Evolutionary conservation across 2,888 invertebrate species (phyloP), one percentile per base, ranked within the genome.

Genomic region (Peribatodes rhomboidaria): DNA sequence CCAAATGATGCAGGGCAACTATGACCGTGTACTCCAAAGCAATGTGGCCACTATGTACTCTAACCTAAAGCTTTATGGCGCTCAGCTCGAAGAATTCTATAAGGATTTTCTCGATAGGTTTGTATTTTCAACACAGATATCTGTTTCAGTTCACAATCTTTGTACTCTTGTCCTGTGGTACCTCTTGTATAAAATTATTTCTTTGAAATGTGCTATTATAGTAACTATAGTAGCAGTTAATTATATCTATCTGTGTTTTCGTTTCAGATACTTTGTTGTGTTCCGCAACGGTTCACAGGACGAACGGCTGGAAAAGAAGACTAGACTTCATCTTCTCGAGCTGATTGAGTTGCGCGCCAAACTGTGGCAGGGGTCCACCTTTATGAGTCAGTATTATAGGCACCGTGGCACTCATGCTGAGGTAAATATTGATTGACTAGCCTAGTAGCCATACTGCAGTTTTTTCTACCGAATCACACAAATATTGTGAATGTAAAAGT

Each of bases 281-380:
- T 97, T 98, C 88, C 96, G 98, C 78, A 97, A 98, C 93, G 97
- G 97, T 79, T 97, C 97, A 80, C 97, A 97, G 88, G 97, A 98
- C 89, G 97, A 97, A 87, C 95, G 96, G 86, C 94, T 98, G 80
- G 98, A 98, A 85, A 95, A 97, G 85, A 95, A 97, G 88, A 97
- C 97, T 80, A 95, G 98, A 89, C 95, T 98, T 83, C 96, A 97
- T 89, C 94, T 98, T 81, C 95, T 99, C 85, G 98, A 98, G 94
- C 94, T 98, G 70, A 98, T 99, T 79, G 98, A 99, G 93, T 94
- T 98, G 83, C 95, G 98, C 85, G 98, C 98, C 69, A 97, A 97
- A 90, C 96, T 97, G 83, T 98, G 98, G 98, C 96, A 97, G 84
- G 96, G 96, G 69, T 96, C 95, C 74, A 97, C 97, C 87, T 96